Evolutionary conservation across 1,140 invertebrate genomes (phyloP).

Genomic region (Heliconius hewitsoni): DNA sequence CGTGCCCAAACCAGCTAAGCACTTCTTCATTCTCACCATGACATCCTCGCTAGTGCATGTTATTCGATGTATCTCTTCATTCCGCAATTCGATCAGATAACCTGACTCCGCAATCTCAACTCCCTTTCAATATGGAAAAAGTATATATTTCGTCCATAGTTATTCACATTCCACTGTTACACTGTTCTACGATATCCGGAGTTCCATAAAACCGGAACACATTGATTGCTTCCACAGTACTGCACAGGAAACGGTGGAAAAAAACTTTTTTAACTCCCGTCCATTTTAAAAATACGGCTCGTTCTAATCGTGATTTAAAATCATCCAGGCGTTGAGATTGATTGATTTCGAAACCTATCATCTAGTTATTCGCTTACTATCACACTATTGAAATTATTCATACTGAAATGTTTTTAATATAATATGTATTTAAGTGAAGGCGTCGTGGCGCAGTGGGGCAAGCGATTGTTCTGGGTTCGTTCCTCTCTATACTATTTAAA

Average conservation of each 20-base stretch:
- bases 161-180: neutral
- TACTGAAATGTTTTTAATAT: neutral
- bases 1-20: too few relatives aligned
- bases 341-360: slow-evolving; percentile 32
- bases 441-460: neutral
- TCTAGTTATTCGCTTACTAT: neutral
- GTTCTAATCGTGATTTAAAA: slow-evolving; percentile 36
- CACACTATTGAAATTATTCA: neutral
- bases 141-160: neutral
- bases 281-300: slow-evolving; percentile 20
- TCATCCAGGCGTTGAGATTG: slow-evolving; percentile 29
- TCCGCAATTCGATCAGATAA: too few relatives aligned
- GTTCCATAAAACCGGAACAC: slow-evolving; percentile 28
- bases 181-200: neutral
- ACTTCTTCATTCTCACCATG: too few relatives aligned
- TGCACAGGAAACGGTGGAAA: slow-evolving; percentile 25
- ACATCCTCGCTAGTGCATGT: too few relatives aligned
- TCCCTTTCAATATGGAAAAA: too few relatives aligned
- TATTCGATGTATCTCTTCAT: too few relatives aligned
- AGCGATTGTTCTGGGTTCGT: neutral
- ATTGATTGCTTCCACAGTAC: slow-evolving; percentile 49
- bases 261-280: slow-evolving; percentile 29
- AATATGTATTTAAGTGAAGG: too few relatives aligned
- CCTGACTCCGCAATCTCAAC: too few relatives aligned
- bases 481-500: neutral